A percentile compares a stretch with the other conserved stretches of the same genome.
phyloP scores from a whole-genome alignment of 2,113 vertebrate genomes.

The Sorex araneus region DNA sequence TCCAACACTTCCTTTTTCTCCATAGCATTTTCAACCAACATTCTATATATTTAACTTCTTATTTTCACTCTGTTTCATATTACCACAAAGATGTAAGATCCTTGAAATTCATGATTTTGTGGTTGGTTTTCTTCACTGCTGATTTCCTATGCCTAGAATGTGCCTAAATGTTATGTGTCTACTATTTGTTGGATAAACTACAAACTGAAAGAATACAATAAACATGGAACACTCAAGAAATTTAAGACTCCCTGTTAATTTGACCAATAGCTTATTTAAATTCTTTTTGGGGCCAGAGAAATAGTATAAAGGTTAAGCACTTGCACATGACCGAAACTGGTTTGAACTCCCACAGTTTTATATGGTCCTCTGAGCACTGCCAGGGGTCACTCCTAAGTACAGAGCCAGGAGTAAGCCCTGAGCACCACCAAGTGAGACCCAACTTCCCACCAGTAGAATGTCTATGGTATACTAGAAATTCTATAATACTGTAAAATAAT shows the following conservation, averaged over 20 bases:
- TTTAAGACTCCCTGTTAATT: conserved; percentile 12
- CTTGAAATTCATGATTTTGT: background rate
- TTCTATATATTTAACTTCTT: background rate
- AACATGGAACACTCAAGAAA: background rate
- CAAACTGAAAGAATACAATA: background rate
- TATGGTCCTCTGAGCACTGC: too few relatives aligned
- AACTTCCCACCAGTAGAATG: too few relatives aligned
- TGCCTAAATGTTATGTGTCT: background rate
- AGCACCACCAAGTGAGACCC: too few relatives aligned
- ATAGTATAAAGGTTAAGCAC: too few relatives aligned
- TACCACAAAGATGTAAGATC: background rate
- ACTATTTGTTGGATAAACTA: background rate
- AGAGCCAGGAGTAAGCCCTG: too few relatives aligned
- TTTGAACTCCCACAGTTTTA: too few relatives aligned
- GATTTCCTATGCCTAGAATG: background rate
- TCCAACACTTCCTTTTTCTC: background rate
- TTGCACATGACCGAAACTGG: too few relatives aligned
- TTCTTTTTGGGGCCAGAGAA: too few relatives aligned
- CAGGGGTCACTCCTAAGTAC: too few relatives aligned
- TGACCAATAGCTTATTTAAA: background rate
- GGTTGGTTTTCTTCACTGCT: background rate
- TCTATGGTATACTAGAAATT: too few relatives aligned
- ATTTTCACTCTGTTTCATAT: background rate
- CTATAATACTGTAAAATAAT: too few relatives aligned
- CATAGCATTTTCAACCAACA: background rate